phyloP scores from a whole-genome alignment of 2,888 invertebrate genomes.

The Dione juno region DNA sequence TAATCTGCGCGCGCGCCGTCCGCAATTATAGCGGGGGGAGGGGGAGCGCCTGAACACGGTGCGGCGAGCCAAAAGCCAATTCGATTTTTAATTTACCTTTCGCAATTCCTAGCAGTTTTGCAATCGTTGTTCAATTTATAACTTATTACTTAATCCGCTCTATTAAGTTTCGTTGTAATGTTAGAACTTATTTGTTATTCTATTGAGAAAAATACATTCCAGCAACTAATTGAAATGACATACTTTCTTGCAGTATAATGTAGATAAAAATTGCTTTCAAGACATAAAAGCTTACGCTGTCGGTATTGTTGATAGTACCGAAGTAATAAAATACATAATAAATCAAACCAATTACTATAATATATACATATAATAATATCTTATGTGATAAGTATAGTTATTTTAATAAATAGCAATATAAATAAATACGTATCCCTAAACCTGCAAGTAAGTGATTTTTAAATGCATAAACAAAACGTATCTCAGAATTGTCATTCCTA shows the following conservation, averaged over 20 bases:
- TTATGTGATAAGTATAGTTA: too few species aligned
- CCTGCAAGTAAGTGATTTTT: too few species aligned
- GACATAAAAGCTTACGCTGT: not conserved
- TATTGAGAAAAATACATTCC: slow-evolving; percentile 46
- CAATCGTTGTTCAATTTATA: slow-evolving; percentile 56
- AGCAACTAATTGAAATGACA: slow-evolving; percentile 70
- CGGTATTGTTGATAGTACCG: not conserved
- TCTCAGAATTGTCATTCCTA: slow-evolving; percentile 38
- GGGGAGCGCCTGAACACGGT: slow-evolving; percentile 47
- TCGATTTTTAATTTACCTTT: slow-evolving; percentile 67
- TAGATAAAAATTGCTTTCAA: slow-evolving; percentile 28
- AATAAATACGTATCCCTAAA: too few species aligned
- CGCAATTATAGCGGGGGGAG: slow-evolving; percentile 67
- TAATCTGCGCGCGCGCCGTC: slow-evolving; percentile 77
- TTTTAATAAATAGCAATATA: too few species aligned
- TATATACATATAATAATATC: too few species aligned
- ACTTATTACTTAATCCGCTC: slow-evolving; percentile 73
- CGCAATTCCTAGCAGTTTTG: slow-evolving; percentile 59
- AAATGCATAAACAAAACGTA: slow-evolving; percentile 15
- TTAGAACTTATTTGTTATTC: slow-evolving; percentile 50
- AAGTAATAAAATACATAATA: too few species aligned
- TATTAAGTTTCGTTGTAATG: slow-evolving; percentile 49
- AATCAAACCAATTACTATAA: too few species aligned
- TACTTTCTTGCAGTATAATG: slow-evolving; percentile 57
- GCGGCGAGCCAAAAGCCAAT: slow-evolving; percentile 52